phyloP scores from a whole-genome alignment of 2,888 invertebrate species.

The Baronia brevicornis region DNA sequence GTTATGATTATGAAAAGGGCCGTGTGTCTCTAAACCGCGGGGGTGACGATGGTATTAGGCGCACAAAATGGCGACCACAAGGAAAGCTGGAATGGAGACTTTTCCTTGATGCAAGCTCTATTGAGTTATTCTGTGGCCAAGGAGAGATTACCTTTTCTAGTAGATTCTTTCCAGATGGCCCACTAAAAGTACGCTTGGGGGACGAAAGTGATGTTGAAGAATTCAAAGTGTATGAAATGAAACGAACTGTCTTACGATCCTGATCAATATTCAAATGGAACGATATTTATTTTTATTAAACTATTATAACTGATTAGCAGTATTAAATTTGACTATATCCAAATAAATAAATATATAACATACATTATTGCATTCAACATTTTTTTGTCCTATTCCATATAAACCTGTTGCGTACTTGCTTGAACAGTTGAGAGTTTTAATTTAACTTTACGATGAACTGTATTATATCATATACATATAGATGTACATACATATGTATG shows the following conservation, averaged over 20 bases:
- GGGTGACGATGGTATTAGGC: conserved; percentile 40
- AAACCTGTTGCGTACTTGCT: no score
- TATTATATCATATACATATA: no score
- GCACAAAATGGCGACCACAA: conserved; percentile 40
- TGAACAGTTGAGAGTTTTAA: no score
- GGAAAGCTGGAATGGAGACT: conserved; percentile 15
- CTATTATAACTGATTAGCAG: no score
- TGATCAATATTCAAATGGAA: background rate
- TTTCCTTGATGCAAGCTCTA: conserved; percentile 23
- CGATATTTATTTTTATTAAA: no score
- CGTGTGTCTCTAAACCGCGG: conserved; percentile 42
- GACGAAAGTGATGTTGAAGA: conserved; percentile 4
- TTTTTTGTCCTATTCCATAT: no score
- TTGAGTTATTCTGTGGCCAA: conserved; percentile 26
- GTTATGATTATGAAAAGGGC: conserved; percentile 27
- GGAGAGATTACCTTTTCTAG: conserved; percentile 27
- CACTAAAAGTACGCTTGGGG: conserved; percentile 15
- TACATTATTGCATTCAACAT: no score
- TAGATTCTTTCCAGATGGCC: conserved; percentile 23
- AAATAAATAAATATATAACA: no score
- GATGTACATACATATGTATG: no score
- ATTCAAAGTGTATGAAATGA: conserved; percentile 5
- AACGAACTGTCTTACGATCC: conserved; percentile 5
- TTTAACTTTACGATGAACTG: no score
- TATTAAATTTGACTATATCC: no score